A percentile compares a stretch with the other conserved stretches of the same genome.
These are phyloP conservation scores for Glyptemys insculpta DNA, from an alignment of 2,797 vertebrate genomes.

Conservation along the genomic window DNA sequence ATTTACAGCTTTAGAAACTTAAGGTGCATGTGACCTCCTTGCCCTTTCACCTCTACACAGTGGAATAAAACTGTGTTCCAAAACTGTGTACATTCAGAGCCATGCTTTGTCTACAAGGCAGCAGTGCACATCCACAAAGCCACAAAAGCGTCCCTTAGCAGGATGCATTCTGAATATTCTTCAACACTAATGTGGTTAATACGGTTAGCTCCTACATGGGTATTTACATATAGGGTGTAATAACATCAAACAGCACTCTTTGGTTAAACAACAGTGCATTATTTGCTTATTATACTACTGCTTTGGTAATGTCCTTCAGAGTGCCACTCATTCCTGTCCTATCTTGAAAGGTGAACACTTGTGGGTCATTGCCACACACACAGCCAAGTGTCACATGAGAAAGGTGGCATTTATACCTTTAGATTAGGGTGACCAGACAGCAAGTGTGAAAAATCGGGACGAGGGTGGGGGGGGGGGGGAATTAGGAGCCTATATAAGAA, in stretches of 20 bases:
- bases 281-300: rapidly evolving
- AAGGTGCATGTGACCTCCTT: neutral
- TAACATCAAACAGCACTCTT: neutral
- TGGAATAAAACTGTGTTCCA: neutral
- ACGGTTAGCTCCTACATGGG: neutral
- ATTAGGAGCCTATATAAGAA: too few species aligned
- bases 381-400: rapidly evolving
- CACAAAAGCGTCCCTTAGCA: rapidly evolving
- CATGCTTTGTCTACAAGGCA: rapidly evolving
- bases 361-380: neutral
- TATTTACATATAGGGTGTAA: rapidly evolving
- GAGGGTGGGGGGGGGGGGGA: too few species aligned
- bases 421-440: neutral
- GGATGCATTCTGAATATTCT: rapidly evolving
- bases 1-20: neutral
- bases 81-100: rapidly evolving
- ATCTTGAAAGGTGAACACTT: neutral
- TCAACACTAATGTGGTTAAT: rapidly evolving
- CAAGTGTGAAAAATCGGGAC: too few species aligned
- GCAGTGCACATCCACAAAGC: rapidly evolving
- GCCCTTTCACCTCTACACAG: rapidly evolving
- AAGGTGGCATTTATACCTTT: neutral
- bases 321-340: rapidly evolving
- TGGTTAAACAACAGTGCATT: rapidly evolving
- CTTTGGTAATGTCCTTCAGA: neutral